Base-by-base conservation (phyloP, 2,797 vertebrate genomes). In the Sebastes diaconus region DNA sequence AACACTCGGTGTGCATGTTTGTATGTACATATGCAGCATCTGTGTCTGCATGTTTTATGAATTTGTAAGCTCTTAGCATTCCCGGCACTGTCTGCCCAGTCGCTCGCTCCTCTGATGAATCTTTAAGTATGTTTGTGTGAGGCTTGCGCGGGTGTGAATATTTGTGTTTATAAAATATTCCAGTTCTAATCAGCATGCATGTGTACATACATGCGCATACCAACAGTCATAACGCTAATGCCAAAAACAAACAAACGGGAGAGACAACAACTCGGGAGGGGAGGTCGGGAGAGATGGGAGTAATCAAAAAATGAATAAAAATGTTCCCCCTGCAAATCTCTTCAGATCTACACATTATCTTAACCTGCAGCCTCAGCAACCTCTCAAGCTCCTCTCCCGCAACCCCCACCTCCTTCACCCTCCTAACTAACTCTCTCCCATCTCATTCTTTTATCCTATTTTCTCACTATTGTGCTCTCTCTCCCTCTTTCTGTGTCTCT, bases 221-320 rank as follows among this genome's bases (percentile, higher is more conserved):
- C 83, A 88, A 88, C 89, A 90, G 84, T 92, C 80, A 58, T 88
- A 92, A 85, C 90, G 71, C 92, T 94, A 94, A 94, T 94, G 93
- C 92, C 90, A 90, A 94, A 93, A 93, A 94, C 92, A 94, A 95
- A 94, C 95, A 91, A 92, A 84, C 84, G 90, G 42, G 89, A 91
- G 92, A 95, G 93, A 95, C 95, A 91, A 95, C 93, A 93, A 90
- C 92, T 88, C 94, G 92, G 79, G 85, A 75, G 87, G 75, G 57
- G 85, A 72, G 88, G 83, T 83, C 12, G 61, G 83, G 81, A 85
- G 88, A 90, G 88, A 78, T 80, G 88, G 85, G 91, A 91, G 92
- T 94, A 96, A 96, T 96, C 96, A 96, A 96, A 95, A 94, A 96
- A 95, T 95, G 96, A 97, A 96, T 97, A 96, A 96, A 96, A 96